These are phyloP conservation scores for Balaeniceps rex DNA, from an alignment of 2,113 vertebrate species.

Conservation along the genomic window DNA sequence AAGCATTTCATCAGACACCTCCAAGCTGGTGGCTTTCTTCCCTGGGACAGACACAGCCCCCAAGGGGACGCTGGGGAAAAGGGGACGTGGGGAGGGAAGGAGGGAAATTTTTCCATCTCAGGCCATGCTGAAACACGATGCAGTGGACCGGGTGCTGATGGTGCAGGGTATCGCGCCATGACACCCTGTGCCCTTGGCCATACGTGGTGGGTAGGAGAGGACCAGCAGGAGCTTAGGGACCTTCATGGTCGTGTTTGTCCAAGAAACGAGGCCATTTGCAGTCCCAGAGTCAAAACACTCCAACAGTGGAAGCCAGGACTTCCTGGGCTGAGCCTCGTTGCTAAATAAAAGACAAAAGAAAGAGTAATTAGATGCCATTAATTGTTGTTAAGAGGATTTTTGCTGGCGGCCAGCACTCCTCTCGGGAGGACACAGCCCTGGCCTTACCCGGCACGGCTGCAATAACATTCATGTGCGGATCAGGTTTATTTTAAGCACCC, in stretches of 20 bases:
- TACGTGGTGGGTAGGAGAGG: neutral
- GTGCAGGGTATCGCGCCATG: neutral
- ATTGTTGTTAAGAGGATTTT: conserved; percentile 54
- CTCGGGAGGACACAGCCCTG: neutral
- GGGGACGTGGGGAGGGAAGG: neutral
- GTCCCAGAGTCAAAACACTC: conserved; percentile 64
- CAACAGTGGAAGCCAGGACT: conserved; percentile 54
- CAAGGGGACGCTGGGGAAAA: neutral
- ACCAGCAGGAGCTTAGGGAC: neutral
- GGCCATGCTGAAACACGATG: accelerated
- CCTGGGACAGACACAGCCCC: neutral
- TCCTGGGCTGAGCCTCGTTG: conserved; percentile 75
- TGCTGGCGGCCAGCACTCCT: neutral
- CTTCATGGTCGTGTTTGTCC: conserved; percentile 19
- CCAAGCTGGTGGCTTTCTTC: neutral
- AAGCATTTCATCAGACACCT: neutral
- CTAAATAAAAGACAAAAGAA: conserved; percentile 79
- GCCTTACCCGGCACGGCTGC: neutral
- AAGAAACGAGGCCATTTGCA: conserved; percentile 63
- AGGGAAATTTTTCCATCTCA: neutral
- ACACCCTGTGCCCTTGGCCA: accelerated
- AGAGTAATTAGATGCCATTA: conserved; percentile 60
- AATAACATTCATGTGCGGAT: neutral
- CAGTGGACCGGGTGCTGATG: neutral
- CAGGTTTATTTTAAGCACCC: neutral